Percentiles rank a stretch among this genome's conserved stretches.
phyloP scores from a whole-genome alignment of 2,888 invertebrate species.

The Dryomyza anilis region DNA sequence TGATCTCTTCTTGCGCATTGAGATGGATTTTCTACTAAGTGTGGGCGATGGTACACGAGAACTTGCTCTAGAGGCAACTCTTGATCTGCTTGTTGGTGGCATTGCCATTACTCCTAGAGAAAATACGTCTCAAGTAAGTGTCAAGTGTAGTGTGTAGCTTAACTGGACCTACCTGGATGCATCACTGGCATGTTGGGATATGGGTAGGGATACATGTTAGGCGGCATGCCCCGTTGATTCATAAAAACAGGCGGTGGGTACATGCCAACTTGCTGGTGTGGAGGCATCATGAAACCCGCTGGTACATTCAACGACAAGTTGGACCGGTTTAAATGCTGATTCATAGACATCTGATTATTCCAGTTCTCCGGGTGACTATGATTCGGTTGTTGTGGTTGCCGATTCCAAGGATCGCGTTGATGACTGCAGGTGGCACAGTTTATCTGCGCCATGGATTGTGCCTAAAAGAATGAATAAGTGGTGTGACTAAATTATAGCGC shows the following conservation, averaged over 20 bases:
- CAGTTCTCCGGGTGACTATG: constrained; percentile 47
- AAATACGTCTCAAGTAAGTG: neutral
- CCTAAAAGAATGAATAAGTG: constrained; percentile 59
- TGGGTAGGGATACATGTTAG: constrained; percentile 55
- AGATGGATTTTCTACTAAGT: constrained; percentile 73
- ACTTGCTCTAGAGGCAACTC: constrained; percentile 67
- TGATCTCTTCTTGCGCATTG: constrained; percentile 62
- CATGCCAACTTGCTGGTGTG: constrained; percentile 48
- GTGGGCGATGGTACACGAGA: constrained; percentile 74
- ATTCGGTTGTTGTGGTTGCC: constrained; percentile 16
- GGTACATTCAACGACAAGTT: constrained; percentile 66
- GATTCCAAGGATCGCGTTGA: constrained; percentile 50
- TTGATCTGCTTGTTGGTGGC: constrained; percentile 57
- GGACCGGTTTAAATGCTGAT: constrained; percentile 62
- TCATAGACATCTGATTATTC: constrained; percentile 50
- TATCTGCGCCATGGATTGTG: constrained; percentile 74
- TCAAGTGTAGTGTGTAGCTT: too few relatives aligned
- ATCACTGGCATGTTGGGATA: constrained; percentile 61
- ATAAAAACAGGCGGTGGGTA: constrained; percentile 61
- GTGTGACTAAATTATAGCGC: neutral
- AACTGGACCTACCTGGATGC: constrained; percentile 52
- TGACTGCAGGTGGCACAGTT: constrained; percentile 66
- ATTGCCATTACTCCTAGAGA: constrained; percentile 51
- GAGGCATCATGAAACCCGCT: constrained; percentile 56
- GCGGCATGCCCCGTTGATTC: constrained; percentile 54